phyloP scores from a whole-genome alignment of 1,140 invertebrate genomes.

The Idris sp. region DNA sequence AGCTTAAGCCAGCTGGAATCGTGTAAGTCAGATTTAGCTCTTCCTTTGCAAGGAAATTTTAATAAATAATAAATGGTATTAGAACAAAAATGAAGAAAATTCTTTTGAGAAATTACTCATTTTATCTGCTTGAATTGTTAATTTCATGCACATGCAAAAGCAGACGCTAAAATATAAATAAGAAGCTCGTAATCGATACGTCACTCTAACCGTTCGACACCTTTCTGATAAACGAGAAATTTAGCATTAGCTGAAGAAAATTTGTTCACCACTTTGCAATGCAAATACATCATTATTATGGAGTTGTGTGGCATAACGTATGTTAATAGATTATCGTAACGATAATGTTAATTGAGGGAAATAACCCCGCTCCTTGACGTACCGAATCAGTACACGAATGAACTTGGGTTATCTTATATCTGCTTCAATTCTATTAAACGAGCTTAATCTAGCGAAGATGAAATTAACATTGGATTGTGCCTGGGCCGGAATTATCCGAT shows the following conservation, averaged over 20 bases:
- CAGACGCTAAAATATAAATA: conserved; percentile 5
- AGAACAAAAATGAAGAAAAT: too few relatives aligned
- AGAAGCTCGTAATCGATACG: conserved; percentile 10
- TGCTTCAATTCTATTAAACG: conserved; percentile 27
- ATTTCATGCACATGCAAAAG: too few relatives aligned
- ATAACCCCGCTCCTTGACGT: conserved; percentile 4
- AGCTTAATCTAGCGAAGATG: conserved; percentile 18
- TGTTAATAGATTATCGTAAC: not conserved
- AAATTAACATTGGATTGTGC: conserved; percentile 27
- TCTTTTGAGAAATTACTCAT: too few relatives aligned
- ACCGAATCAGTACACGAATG: conserved; percentile 9
- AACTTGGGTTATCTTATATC: conserved; percentile 23
- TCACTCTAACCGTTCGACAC: not conserved
- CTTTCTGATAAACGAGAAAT: not conserved
- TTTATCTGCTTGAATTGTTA: too few relatives aligned
- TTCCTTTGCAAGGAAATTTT: too few relatives aligned
- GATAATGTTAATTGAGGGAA: conserved; percentile 14
- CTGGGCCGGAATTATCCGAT: conserved; percentile 29
- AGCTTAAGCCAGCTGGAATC: not conserved
- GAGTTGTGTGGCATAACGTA: not conserved
- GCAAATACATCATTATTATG: not conserved
- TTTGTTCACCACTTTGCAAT: too few relatives aligned
- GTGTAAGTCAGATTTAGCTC: too few relatives aligned
- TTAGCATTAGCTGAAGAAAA: not conserved
- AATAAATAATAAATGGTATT: too few relatives aligned